Evolutionary conservation across 2,113 vertebrate species (phyloP).

Genomic region (Lanius collurio): DNA sequence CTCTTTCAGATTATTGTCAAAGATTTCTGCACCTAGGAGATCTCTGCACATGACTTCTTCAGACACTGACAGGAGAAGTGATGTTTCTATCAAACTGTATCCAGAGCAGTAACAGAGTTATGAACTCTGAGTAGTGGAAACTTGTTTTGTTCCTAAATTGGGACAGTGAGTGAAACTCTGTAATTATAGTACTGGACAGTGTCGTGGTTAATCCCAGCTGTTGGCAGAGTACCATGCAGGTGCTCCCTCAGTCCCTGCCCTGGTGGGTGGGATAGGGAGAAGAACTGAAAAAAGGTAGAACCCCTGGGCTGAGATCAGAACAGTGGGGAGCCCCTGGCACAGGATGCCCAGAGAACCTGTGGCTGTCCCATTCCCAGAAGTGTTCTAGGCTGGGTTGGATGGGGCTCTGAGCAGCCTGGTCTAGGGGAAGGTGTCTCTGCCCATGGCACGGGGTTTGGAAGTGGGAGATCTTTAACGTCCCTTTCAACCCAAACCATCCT

Average conservation of each 20-base stretch:
- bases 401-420: neutral
- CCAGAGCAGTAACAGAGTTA: neutral
- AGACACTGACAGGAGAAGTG: neutral
- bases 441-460: neutral
- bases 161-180: neutral
- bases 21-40: rapidly evolving
- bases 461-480: neutral
- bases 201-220: neutral
- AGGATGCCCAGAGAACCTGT: neutral
- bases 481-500: neutral
- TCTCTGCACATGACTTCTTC: rapidly evolving
- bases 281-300: neutral
- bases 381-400: neutral
- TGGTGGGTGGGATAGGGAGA: neutral
- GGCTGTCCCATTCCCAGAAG: neutral
- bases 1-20: neutral
- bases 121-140: neutral
- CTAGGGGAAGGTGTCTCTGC: neutral
- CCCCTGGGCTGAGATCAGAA: neutral
- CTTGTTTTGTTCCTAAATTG: neutral
- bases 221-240: neutral
- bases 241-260: neutral
- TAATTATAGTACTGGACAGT: neutral
- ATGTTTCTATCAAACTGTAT: neutral
- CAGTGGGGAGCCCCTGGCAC: neutral